Conservation (phyloP, 2,113 vertebrate species). For the Butorides virescens region DNA sequence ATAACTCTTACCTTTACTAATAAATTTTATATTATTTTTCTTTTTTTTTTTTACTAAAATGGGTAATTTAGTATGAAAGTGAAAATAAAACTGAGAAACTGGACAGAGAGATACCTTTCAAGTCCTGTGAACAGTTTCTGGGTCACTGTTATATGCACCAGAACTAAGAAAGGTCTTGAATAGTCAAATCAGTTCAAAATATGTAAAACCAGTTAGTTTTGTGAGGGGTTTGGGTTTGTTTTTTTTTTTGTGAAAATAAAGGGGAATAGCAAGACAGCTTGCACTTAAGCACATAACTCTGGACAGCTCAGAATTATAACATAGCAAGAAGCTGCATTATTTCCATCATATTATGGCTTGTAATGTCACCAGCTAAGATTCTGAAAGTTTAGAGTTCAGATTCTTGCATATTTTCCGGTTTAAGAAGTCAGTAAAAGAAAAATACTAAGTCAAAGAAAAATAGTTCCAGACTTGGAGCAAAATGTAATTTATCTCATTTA, state of each 20-base stretch:
- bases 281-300: background rate
- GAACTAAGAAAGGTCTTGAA: background rate
- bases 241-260: slow-evolving; percentile 6
- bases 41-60: background rate
- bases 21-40: background rate
- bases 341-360: background rate
- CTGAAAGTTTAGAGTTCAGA: background rate
- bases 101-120: background rate
- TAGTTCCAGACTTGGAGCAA: background rate
- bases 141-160: background rate
- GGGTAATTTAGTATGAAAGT: background rate
- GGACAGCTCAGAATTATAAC: background rate
- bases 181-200: background rate
- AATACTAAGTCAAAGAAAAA: background rate
- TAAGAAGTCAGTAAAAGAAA: background rate
- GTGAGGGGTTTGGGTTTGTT: too few species aligned
- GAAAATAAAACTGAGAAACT: background rate
- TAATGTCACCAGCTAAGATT: background rate
- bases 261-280: background rate
- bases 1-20: background rate
- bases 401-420: background rate
- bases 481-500: background rate
- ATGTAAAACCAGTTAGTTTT: background rate
- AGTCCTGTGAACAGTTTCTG: background rate
- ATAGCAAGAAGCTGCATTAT: background rate